Base-by-base conservation (phyloP, 2,888 invertebrate species). In the Helicoverpa assulta region DNA sequence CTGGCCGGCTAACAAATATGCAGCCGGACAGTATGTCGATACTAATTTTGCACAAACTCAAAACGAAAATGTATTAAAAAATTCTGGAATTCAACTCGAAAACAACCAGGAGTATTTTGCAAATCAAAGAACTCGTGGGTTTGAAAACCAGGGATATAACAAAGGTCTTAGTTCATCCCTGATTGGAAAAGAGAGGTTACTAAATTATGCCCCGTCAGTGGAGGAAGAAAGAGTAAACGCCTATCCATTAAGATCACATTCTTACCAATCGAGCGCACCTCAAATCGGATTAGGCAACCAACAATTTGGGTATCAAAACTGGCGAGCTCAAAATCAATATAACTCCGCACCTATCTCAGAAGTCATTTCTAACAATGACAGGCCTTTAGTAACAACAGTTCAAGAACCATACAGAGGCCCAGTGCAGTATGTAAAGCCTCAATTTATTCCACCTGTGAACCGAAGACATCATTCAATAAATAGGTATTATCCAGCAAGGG, bases 21-120 rank as follows among this genome's bases (percentile, higher is more conserved):
- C 12, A 57, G 66, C 62, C 51, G 55, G 40, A 33, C 66, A 75
- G 29, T 63, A 79, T 65, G 65, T 67, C 26, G 69, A 37, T 16
- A 18, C 43, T 19, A 73, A 64, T 40, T 62, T 75, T 61, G 55
- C 72, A 70, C 80, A 59, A 80, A 70, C 79, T 75, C 82, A 68
- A 65, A 72, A 76, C 40, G 54, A 58, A 21, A 62, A 78, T 58
- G 16, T 55, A 18, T 37, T 26, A 18, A 33, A 33, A 8, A 70
- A 67, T 43, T 40, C 67, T 18, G 57, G 59, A 3, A 56, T 50
- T n/a, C 73, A 47, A 26, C 54, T 57, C 26, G 65, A 65, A 16
- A 76, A 62, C 2, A 16, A 0, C 18, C 70, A 61, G 26, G 57
- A 75, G 40, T 61, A 65, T 68, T 47, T 55, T 43, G 5, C 16